Conservation (phyloP, 1,140 invertebrate species). For the Arion vulgaris region DNA sequence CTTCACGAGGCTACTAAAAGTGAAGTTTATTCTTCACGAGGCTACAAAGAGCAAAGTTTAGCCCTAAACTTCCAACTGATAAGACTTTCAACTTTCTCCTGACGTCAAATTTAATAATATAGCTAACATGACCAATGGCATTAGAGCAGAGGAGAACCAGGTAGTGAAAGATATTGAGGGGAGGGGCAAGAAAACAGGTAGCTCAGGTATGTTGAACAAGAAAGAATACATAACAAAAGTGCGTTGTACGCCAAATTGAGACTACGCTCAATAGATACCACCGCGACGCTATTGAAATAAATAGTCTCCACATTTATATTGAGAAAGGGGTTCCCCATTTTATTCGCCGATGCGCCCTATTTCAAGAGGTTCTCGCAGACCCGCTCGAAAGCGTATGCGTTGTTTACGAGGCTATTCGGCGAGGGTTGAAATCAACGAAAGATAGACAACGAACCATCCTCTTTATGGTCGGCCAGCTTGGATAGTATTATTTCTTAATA, state of each 20-base stretch:
- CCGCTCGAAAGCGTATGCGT: slow-evolving; percentile 3
- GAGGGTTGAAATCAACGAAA: not conserved
- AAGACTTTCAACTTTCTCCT: too few species aligned
- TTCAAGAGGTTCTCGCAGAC: not conserved
- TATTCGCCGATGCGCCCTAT: not conserved
- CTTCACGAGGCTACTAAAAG: too few species aligned
- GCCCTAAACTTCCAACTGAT: too few species aligned
- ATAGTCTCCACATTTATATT: not conserved
- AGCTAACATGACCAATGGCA: too few species aligned
- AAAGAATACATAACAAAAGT: not conserved
- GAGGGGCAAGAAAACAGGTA: not conserved
- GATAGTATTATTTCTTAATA: slow-evolving; percentile 9
- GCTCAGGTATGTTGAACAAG: not conserved
- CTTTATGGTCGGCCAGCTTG: not conserved
- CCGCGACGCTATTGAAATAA: slow-evolving; percentile 2
- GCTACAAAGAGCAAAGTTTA: too few species aligned
- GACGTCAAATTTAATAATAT: too few species aligned
- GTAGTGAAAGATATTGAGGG: too few species aligned
- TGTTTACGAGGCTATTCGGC: not conserved
- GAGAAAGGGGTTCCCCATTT: not conserved
- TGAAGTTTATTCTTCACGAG: too few species aligned
- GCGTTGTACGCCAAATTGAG: not conserved
- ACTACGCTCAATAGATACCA: not conserved
- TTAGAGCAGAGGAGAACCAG: too few species aligned
- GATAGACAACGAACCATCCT: slow-evolving; percentile 2